Evolutionary conservation across 1,140 invertebrate genomes (phyloP).

Genomic region (Sweltsa coloradensis): DNA sequence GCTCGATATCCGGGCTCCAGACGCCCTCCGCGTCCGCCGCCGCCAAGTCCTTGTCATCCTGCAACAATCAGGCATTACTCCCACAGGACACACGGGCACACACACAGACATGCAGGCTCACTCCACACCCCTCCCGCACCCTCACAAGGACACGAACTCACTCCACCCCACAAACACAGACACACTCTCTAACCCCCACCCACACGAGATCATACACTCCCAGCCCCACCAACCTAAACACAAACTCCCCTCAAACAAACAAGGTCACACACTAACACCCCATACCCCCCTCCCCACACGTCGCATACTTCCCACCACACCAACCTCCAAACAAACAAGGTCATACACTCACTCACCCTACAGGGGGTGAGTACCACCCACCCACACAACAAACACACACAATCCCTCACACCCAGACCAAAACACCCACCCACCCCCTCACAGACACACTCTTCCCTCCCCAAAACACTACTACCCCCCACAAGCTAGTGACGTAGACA

Average conservation of each 20-base stretch:
- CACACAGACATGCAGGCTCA: background rate
- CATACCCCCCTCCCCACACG: background rate
- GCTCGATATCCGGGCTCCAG: conserved; percentile 99
- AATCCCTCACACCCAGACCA: background rate
- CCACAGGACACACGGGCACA: background rate
- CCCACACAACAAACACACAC: background rate
- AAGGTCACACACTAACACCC: background rate
- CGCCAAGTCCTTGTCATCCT: conserved; percentile 81
- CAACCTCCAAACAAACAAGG: background rate
- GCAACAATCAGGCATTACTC: conserved; percentile 21
- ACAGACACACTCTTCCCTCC: background rate
- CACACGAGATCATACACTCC: background rate
- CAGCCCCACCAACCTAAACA: background rate
- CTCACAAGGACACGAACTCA: background rate
- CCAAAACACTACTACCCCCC: background rate
- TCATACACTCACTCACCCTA: background rate
- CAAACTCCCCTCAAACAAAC: background rate
- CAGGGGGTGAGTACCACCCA: background rate
- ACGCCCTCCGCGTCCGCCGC: conserved; percentile 97
- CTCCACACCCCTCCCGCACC: background rate
- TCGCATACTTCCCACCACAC: background rate
- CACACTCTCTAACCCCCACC: background rate
- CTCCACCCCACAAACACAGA: background rate
- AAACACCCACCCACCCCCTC: background rate
- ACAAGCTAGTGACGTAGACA: conserved; percentile 12